Evolutionary conservation across 2,888 invertebrate genomes (phyloP).

Genomic region (Ormia ochracea): DNA sequence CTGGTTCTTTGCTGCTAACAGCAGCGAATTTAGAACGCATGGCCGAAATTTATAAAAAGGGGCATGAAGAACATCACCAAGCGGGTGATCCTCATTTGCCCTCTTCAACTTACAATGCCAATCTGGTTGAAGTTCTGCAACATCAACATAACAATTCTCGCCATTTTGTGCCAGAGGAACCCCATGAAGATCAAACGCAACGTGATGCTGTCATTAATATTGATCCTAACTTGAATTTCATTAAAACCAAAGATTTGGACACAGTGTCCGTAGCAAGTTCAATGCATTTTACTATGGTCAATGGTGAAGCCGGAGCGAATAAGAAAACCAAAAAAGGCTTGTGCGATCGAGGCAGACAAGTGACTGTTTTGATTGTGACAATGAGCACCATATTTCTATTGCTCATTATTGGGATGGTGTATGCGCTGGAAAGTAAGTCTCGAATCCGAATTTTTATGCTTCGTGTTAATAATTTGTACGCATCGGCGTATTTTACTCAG

Average conservation of each 20-base stretch:
- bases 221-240: slow-evolving; percentile 74
- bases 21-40: slow-evolving; percentile 83
- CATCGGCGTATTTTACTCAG: too few relatives aligned
- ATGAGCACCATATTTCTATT: slow-evolving; percentile 89
- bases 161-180: background rate
- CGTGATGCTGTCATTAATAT: slow-evolving; percentile 72
- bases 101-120: slow-evolving; percentile 67
- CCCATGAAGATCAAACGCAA: slow-evolving; percentile 51
- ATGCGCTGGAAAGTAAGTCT: slow-evolving; percentile 89
- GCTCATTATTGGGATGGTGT: slow-evolving; percentile 87
- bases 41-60: slow-evolving; percentile 79
- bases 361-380: slow-evolving; percentile 87
- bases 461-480: too few relatives aligned
- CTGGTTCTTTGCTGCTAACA: slow-evolving; percentile 87
- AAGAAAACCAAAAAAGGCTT: slow-evolving; percentile 83
- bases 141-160: slow-evolving; percentile 55
- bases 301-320: slow-evolving; percentile 82
- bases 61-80: slow-evolving; percentile 68
- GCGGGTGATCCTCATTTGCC: slow-evolving; percentile 35
- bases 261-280: slow-evolving; percentile 88
- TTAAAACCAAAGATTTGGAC: slow-evolving; percentile 80
- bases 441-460: too few relatives aligned
- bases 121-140: slow-evolving; percentile 67
- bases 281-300: slow-evolving; percentile 91
- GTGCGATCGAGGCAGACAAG: slow-evolving; percentile 86